phyloP scores from a whole-genome alignment of 2,888 invertebrate genomes.

The Odiellus spinosus region DNA sequence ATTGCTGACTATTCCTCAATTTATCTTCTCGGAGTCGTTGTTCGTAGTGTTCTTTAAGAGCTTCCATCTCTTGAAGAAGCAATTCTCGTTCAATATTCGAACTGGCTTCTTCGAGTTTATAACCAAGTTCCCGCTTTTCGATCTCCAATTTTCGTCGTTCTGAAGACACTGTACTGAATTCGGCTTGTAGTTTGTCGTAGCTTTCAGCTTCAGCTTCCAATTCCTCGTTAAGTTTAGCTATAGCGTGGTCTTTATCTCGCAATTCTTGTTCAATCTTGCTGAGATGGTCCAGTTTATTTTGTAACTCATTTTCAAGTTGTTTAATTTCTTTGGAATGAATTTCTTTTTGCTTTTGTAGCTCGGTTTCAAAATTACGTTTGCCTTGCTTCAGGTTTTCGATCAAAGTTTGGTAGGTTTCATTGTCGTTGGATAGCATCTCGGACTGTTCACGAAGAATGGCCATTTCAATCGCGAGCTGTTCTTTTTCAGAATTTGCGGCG shows the following conservation, averaged over 20 bases:
- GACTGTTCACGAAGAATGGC: conserved; percentile 13
- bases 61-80: neutral
- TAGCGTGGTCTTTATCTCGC: neutral
- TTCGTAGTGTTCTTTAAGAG: neutral
- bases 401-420: conserved; percentile 15
- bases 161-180: neutral
- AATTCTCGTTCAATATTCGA: neutral
- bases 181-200: neutral
- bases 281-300: neutral
- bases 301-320: conserved; percentile 3
- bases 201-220: neutral
- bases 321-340: conserved; percentile 1
- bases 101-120: neutral
- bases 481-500: neutral
- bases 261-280: neutral
- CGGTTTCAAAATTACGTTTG: conserved; percentile 12
- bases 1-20: no score
- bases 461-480: conserved; percentile 3
- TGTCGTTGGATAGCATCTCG: conserved; percentile 17
- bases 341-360: conserved; percentile 8
- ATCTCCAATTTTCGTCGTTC: neutral
- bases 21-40: no score
- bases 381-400: conserved; percentile 12
- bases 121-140: neutral
- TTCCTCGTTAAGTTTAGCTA: neutral